Evolutionary conservation across 2,888 invertebrate genomes (phyloP).

Genomic region (Aradus depressus): DNA sequence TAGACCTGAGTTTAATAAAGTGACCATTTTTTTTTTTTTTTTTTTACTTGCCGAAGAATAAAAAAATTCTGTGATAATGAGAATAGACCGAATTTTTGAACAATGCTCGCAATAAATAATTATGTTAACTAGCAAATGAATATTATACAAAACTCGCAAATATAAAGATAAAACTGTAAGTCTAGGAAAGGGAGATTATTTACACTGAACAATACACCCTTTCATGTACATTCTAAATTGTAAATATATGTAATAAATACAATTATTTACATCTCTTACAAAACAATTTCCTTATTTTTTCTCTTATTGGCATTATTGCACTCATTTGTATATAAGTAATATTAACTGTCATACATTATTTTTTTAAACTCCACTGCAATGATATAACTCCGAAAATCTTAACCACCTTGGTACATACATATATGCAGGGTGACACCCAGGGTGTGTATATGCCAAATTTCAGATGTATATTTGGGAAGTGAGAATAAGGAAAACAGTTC

Average conservation of each 20-base stretch:
- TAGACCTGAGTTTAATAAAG: slow-evolving; percentile 36
- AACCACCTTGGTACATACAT: too few relatives aligned
- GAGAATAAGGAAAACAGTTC: too few relatives aligned
- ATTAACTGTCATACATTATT: too few relatives aligned
- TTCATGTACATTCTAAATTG: background rate
- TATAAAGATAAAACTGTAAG: slow-evolving; percentile 21
- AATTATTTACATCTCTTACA: background rate
- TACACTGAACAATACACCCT: slow-evolving; percentile 29
- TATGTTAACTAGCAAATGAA: slow-evolving; percentile 12
- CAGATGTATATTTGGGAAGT: too few relatives aligned
- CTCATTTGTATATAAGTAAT: too few relatives aligned
- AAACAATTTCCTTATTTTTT: background rate
- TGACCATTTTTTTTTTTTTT: slow-evolving; percentile 26
- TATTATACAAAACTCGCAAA: slow-evolving; percentile 12
- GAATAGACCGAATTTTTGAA: slow-evolving; percentile 27
- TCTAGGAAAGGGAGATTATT: slow-evolving; percentile 24
- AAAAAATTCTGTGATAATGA: slow-evolving; percentile 27
- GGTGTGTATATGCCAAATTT: too few relatives aligned
- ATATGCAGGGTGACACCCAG: too few relatives aligned
- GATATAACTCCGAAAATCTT: too few relatives aligned
- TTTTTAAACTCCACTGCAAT: too few relatives aligned
- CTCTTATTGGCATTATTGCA: slow-evolving; percentile 1
- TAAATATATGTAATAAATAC: background rate
- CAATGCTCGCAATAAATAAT: slow-evolving; percentile 23
- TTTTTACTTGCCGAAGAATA: slow-evolving; percentile 15